Conservation (phyloP, 2,113 vertebrate species). For the Nycticryphes semicollaris region DNA sequence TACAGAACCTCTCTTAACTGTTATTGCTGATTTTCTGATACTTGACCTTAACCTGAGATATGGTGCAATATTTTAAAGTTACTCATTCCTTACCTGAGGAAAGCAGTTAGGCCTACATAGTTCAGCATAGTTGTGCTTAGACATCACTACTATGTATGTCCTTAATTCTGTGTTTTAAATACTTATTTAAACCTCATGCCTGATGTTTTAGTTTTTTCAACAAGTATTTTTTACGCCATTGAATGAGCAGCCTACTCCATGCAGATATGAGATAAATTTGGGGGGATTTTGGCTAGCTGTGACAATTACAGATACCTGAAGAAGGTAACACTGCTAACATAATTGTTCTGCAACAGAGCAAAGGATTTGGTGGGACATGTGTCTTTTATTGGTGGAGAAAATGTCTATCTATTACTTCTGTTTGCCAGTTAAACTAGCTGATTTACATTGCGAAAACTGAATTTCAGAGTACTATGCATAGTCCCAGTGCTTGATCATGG, state of each 20-base stretch:
- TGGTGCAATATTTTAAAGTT: neutral
- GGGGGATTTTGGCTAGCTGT: neutral
- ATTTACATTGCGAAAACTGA: neutral
- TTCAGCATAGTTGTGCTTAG: neutral
- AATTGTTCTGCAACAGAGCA: neutral
- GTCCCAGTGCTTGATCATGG: neutral
- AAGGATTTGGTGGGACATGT: neutral
- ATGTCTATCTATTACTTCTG: neutral
- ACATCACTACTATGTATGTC: neutral
- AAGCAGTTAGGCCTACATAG: neutral
- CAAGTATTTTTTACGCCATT: neutral
- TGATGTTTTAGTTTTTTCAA: neutral
- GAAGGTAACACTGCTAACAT: neutral
- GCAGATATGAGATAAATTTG: neutral
- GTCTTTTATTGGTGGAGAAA: neutral
- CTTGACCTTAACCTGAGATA: neutral
- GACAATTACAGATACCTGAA: neutral
- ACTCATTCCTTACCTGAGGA: neutral
- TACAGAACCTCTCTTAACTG: neutral
- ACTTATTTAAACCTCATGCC: neutral
- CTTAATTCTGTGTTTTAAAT: neutral
- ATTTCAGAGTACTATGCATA: neutral
- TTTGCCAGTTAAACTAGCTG: neutral
- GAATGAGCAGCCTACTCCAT: neutral
- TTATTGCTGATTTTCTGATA: neutral